phyloP scores from a whole-genome alignment of 2,113 vertebrate species.

The Gracilinanus agilis region DNA sequence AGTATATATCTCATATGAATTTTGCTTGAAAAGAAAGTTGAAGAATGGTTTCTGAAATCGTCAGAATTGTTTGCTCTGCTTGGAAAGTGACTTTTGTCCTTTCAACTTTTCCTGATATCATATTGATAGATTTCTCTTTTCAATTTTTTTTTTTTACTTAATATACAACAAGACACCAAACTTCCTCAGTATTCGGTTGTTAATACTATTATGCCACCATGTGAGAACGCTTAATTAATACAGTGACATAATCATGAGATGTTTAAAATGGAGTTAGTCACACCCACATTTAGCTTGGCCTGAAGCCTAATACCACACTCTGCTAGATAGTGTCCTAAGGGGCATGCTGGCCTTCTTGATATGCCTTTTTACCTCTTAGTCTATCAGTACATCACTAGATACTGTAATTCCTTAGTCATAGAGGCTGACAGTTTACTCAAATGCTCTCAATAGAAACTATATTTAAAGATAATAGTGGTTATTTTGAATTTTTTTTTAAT shows the following conservation, averaged over 20 bases:
- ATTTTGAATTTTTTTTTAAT: slow-evolving; percentile 38
- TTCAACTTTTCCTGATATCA: slow-evolving; percentile 17
- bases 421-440: slow-evolving; percentile 52
- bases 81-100: background rate
- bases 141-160: slow-evolving; percentile 3
- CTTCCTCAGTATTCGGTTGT: background rate
- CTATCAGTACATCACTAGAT: slow-evolving; percentile 30
- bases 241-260: background rate
- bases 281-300: background rate
- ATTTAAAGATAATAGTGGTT: slow-evolving; percentile 59
- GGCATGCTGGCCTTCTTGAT: slow-evolving; percentile 61
- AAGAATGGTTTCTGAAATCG: background rate
- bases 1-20: background rate
- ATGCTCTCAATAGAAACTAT: slow-evolving; percentile 42
- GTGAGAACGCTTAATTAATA: background rate
- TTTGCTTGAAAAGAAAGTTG: slow-evolving; percentile 4
- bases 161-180: background rate
- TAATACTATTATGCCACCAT: background rate
- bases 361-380: slow-evolving; percentile 8
- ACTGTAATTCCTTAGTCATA: slow-evolving; percentile 65
- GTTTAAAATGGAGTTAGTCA: background rate
- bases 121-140: background rate
- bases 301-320: background rate
- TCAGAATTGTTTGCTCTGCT: background rate
- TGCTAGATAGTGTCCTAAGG: slow-evolving; percentile 34